These are phyloP conservation scores for Etheostoma perlongum DNA, from an alignment of 2,797 vertebrate genomes.

Conservation along the genomic window DNA sequence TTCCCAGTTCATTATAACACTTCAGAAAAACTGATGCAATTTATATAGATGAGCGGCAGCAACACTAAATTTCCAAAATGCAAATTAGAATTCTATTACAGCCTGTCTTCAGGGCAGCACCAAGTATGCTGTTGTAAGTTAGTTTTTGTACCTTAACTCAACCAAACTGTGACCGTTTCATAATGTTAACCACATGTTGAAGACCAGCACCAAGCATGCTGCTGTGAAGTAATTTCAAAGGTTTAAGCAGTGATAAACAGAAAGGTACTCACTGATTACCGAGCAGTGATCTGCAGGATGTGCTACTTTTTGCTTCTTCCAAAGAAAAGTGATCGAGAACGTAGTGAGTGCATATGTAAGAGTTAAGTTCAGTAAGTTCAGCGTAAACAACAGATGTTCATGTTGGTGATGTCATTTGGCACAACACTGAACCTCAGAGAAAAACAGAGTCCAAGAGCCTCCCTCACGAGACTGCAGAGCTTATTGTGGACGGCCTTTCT, in stretches of 20 bases:
- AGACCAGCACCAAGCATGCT: neutral
- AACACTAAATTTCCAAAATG: neutral
- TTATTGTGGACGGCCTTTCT: neutral
- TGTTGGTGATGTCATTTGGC: neutral
- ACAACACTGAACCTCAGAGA: too few relatives aligned
- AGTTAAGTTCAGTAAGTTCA: neutral
- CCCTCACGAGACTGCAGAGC: neutral
- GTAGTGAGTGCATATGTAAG: neutral
- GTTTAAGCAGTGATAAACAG: neutral
- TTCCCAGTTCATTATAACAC: neutral
- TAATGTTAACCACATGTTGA: too few relatives aligned
- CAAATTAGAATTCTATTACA: neutral
- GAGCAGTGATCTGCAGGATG: neutral
- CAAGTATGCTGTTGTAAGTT: neutral
- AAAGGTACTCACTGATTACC: slow-evolving; percentile 3
- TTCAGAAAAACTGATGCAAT: neutral
- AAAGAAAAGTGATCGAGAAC: neutral
- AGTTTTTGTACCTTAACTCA: neutral
- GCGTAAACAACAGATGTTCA: neutral
- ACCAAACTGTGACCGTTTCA: too few relatives aligned
- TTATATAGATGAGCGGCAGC: neutral
- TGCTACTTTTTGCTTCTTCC: neutral
- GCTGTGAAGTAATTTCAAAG: neutral
- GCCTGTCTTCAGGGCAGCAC: neutral
- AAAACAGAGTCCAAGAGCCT: neutral